Evolutionary conservation across 2,888 invertebrate species (phyloP), one percentile per base, ranked within the genome.

Genomic region (Acanthosepion esculentum): DNA sequence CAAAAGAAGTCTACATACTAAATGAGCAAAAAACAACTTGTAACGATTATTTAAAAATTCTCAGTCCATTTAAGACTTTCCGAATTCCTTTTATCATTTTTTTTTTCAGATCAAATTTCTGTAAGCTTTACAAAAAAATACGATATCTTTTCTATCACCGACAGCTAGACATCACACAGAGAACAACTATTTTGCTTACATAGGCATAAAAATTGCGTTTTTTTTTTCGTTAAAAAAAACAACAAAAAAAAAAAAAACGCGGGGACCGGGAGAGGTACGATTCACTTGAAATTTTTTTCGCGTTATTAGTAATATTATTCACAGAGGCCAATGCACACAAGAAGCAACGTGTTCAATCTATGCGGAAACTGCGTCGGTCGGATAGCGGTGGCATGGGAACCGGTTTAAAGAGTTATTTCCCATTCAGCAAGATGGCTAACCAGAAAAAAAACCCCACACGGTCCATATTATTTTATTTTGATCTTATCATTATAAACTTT

Each of bases 281-380:
- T 78, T 78, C 78, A 78, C 78, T 78, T 78, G 78, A 78, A 78
- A 78, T 78, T n/a, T 78, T n/a, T n/a, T 78, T 78, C 78, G 78
- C 78, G 78, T 78, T n/a, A 78, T 78, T n/a, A 29, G 29, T 78
- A 78, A 78, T n/a, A 78, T 78, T n/a, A 33, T 78, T 78, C 33
- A 78, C 78, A 78, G 15, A 78, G n/a, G 78, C n/a, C 78, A 78
- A 78, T 78, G 78, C 78, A n/a, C 78, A 78, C n/a, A n/a, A 78
- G 78, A 33, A 78, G 78, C 78, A 78, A 78, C 78, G 78, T 78
- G 78, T 78, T 78, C 78, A 33, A 78, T 78, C 78, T 78, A 78
- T 78, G 78, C 78, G 78, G 78, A n/a, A 78, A 78, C n/a, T 78
- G 78, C 78, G 78, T 78, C 78, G 78, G 78, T 78, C 33, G 78